phyloP scores from a whole-genome alignment of 2,888 invertebrate species.

The Baronia brevicornis region DNA sequence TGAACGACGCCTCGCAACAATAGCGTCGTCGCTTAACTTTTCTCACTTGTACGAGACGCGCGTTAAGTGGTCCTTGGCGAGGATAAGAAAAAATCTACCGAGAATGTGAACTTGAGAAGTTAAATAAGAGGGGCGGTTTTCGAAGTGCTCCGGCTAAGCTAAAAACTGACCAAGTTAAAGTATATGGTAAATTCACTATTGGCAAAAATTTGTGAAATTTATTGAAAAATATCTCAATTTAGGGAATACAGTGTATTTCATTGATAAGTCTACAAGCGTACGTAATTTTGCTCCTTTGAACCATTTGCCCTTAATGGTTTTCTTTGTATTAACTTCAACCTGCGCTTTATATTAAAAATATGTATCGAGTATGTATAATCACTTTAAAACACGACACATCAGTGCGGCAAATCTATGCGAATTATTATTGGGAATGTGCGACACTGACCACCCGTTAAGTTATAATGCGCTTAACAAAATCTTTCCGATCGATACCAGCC shows the following conservation, averaged over 20 bases:
- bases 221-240: too few species aligned
- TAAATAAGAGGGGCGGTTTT: slow-evolving; percentile 35
- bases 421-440: neutral
- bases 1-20: slow-evolving; percentile 10
- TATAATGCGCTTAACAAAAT: slow-evolving; percentile 12
- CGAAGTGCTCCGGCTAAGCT: neutral
- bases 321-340: too few species aligned
- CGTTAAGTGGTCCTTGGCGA: slow-evolving; percentile 24
- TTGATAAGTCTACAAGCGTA: too few species aligned
- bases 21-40: slow-evolving; percentile 20
- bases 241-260: too few species aligned
- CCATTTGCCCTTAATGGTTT: too few species aligned
- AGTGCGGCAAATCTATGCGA: neutral
- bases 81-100: slow-evolving; percentile 44
- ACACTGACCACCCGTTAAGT: slow-evolving; percentile 11
- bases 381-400: slow-evolving; percentile 1
- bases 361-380: neutral
- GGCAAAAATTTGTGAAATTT: too few species aligned
- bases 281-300: too few species aligned
- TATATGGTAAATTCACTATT: too few species aligned
- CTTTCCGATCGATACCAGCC: slow-evolving; percentile 9
- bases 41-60: slow-evolving; percentile 27
- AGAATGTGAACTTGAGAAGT: slow-evolving; percentile 64
- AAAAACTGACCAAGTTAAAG: too few species aligned
- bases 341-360: too few species aligned